A percentile compares a stretch with the other conserved stretches of the same genome.
These are phyloP conservation scores for Thunnus maccoyii DNA, from an alignment of 2,113 vertebrate species.

Conservation along the genomic window DNA sequence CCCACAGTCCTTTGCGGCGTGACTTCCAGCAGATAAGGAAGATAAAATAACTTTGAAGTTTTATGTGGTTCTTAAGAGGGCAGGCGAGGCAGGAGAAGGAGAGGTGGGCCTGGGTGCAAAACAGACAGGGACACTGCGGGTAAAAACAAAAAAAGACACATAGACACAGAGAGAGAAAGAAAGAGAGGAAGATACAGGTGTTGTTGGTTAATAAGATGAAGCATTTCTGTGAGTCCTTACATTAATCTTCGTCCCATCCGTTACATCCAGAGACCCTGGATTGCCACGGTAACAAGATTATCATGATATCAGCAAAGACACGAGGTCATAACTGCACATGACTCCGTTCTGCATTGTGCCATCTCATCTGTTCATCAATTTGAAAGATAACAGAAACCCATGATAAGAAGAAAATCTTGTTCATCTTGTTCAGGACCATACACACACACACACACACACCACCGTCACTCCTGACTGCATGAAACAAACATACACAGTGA, in stretches of 20 bases:
- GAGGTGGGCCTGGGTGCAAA: not conserved
- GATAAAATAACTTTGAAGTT: constrained; percentile 66
- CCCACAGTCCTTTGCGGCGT: constrained; percentile 60
- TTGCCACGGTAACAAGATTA: constrained; percentile 20
- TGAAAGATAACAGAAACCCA: not conserved
- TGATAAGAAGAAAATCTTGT: not conserved
- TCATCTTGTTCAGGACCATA: not conserved
- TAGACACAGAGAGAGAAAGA: not conserved
- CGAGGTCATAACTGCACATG: too few species aligned
- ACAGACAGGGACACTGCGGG: constrained; percentile 9
- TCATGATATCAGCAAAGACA: not conserved
- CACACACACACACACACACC: not conserved
- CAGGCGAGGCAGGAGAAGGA: not conserved
- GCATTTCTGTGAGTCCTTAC: constrained; percentile 1
- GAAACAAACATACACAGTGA: constrained; percentile 5
- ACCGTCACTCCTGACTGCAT: not conserved
- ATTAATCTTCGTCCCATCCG: constrained; percentile 14
- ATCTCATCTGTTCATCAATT: not conserved
- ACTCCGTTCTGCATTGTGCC: not conserved
- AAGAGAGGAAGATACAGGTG: not conserved
- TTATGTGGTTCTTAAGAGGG: constrained; percentile 42
- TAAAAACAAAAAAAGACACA: not conserved
- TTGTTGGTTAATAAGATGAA: constrained; percentile 35
- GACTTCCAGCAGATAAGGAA: constrained; percentile 64
- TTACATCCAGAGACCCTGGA: not conserved